Evolutionary conservation across 2,888 invertebrate genomes (phyloP).

Genomic region (Rhingia rostrata): DNA sequence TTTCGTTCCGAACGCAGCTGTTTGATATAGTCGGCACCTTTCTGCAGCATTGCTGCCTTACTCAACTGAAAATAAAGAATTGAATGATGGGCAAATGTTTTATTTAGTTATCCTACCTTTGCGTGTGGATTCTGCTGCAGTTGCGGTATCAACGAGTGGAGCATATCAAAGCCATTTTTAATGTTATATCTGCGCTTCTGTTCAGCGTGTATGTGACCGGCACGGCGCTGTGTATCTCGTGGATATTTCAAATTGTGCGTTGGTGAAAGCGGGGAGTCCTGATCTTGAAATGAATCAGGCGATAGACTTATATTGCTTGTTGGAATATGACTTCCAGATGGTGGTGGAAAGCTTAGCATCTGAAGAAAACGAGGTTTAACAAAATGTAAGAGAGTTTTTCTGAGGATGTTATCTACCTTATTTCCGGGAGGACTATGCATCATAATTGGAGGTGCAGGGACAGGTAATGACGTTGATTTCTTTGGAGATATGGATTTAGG

Average conservation of each 20-base stretch:
- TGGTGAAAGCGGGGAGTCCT: slow-evolving; percentile 86
- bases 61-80: slow-evolving; percentile 85
- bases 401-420: slow-evolving; percentile 73
- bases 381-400: neutral
- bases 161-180: slow-evolving; percentile 97
- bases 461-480: slow-evolving; percentile 81
- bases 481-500: slow-evolving; percentile 79
- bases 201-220: slow-evolving; percentile 96
- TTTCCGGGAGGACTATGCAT: slow-evolving; percentile 79
- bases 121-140: slow-evolving; percentile 94
- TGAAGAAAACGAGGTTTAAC: slow-evolving; percentile 22
- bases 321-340: slow-evolving; percentile 72
- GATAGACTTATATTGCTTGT: slow-evolving; percentile 78
- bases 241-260: slow-evolving; percentile 82
- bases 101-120: slow-evolving; percentile 85
- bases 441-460: slow-evolving; percentile 77
- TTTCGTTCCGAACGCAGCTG: slow-evolving; percentile 93
- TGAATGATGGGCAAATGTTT: neutral
- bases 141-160: slow-evolving; percentile 96
- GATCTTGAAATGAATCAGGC: slow-evolving; percentile 82
- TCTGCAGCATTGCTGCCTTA: slow-evolving; percentile 98
- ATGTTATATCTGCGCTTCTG: slow-evolving; percentile 98
- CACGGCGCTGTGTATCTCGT: slow-evolving; percentile 88
- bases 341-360: slow-evolving; percentile 79
- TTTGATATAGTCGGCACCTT: slow-evolving; percentile 97